Percentiles rank a stretch among this genome's conserved stretches.
Conservation (phyloP, 2,113 vertebrate species). For the Atrichornis clamosus region DNA sequence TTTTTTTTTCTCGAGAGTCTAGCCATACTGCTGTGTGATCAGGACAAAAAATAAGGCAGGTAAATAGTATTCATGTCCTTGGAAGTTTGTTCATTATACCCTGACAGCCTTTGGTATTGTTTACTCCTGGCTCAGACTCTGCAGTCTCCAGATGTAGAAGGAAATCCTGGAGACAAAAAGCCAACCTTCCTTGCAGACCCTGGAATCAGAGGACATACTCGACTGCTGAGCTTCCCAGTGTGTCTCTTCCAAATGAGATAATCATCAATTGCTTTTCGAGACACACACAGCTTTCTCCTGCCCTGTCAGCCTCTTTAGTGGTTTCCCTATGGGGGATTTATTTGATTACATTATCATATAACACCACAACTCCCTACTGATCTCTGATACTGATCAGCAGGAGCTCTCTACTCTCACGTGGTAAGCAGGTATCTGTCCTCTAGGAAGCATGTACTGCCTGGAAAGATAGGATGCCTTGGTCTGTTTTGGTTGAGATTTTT, state of each 20-base stretch:
- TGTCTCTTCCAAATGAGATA: background rate
- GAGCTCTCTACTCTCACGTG: background rate
- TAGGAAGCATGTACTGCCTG: background rate
- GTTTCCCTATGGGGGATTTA: background rate
- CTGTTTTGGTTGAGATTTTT: background rate
- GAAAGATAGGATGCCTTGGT: background rate
- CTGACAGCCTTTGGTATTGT: background rate
- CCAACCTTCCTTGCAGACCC: background rate
- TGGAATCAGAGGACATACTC: background rate
- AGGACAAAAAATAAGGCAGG: background rate
- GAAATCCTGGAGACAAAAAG: background rate
- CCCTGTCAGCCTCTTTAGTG: background rate
- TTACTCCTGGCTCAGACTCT: background rate
- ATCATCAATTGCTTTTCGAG: background rate
- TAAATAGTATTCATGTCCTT: background rate
- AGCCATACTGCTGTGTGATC: background rate
- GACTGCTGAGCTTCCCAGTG: background rate
- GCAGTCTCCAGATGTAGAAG: background rate
- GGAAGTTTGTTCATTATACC: background rate
- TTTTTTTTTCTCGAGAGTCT: background rate
- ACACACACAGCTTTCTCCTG: background rate
- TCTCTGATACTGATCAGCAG: background rate
- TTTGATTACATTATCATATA: conserved; percentile 7
- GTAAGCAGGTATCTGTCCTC: background rate
- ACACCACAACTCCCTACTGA: background rate